Percentiles rank a stretch among this genome's conserved stretches.
phyloP scores from a whole-genome alignment of 2,797 vertebrate species.

The Sparus aurata region DNA sequence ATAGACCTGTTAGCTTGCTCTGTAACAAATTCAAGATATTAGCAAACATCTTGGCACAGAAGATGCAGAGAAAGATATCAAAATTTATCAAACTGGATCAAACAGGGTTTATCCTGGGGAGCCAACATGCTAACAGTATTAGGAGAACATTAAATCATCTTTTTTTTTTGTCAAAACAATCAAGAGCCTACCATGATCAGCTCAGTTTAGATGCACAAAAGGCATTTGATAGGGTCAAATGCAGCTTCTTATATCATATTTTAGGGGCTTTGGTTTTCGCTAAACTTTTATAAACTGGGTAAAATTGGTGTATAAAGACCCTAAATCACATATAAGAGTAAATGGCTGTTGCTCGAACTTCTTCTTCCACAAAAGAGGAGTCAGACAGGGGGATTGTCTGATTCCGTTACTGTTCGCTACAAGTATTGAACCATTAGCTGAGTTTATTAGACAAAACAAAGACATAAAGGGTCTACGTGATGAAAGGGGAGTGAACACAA shows the following conservation, averaged over 20 bases:
- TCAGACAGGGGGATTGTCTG: constrained; percentile 19
- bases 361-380: constrained; percentile 12
- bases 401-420: constrained; percentile 10
- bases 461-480: neutral
- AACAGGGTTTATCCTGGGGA: constrained; percentile 15
- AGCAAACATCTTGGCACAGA: neutral
- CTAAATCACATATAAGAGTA: constrained; percentile 2
- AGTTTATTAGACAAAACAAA: constrained; percentile 13
- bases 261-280: neutral
- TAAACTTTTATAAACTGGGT: neutral
- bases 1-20: neutral
- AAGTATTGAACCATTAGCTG: constrained; percentile 10
- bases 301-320: neutral
- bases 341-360: constrained; percentile 22
- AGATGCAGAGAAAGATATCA: constrained; percentile 21
- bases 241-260: neutral
- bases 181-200: neutral
- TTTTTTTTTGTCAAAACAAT: neutral
- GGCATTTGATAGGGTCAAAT: neutral
- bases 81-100: constrained; percentile 34
- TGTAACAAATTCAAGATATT: constrained; percentile 15
- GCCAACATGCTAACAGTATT: constrained; percentile 15
- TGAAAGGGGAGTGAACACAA: neutral
- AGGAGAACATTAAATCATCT: constrained; percentile 22
- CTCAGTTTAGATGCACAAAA: neutral